phyloP scores from a whole-genome alignment of 1,140 invertebrate species.

The Bombus difficillimus region DNA sequence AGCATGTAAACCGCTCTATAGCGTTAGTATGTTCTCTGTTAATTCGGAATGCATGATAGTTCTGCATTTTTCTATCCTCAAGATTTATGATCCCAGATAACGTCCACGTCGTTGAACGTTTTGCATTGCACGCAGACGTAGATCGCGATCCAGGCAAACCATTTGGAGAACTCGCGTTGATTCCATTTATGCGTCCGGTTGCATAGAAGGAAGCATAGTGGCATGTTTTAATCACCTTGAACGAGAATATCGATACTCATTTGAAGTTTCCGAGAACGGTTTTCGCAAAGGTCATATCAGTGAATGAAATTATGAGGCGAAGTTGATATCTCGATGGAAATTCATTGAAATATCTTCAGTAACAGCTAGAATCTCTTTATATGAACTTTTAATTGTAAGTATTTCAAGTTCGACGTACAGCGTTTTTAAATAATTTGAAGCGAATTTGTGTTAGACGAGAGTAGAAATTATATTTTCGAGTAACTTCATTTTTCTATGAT shows the following conservation, averaged over 20 bases:
- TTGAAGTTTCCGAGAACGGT: not conserved
- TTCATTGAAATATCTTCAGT: not conserved
- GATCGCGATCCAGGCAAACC: not conserved
- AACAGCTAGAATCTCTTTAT: not conserved
- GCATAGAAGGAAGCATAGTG: not conserved
- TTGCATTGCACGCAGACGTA: constrained; percentile 39
- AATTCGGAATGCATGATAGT: constrained; percentile 27
- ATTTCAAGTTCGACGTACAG: not conserved
- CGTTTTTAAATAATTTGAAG: not conserved
- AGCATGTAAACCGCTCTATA: not conserved
- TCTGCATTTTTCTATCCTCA: not conserved
- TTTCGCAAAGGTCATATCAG: no score
- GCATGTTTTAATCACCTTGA: not conserved
- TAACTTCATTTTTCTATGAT: no score
- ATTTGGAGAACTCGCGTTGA: not conserved
- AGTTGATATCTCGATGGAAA: not conserved
- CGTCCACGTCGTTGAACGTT: constrained; percentile 14
- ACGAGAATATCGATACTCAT: not conserved
- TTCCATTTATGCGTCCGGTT: not conserved
- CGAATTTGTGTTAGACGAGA: not conserved
- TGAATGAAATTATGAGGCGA: not conserved
- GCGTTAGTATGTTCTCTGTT: no score
- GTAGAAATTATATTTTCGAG: no score
- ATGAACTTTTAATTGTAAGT: not conserved
- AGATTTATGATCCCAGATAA: constrained; percentile 51